Evolutionary conservation across 2,113 vertebrate genomes (phyloP).

Genomic region (Dromiciops gliroides): DNA sequence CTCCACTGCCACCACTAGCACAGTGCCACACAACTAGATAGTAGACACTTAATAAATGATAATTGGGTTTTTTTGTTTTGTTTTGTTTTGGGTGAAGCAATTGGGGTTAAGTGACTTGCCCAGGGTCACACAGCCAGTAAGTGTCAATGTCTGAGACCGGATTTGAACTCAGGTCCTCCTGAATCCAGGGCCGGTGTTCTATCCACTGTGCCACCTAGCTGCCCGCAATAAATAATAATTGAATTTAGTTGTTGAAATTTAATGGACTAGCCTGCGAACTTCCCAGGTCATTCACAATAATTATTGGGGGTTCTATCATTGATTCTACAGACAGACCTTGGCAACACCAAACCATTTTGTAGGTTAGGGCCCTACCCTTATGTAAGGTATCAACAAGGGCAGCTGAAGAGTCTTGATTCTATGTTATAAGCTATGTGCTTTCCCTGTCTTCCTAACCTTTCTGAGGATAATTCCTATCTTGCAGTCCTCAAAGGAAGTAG

Average conservation of each 20-base stretch:
- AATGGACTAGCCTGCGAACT: neutral
- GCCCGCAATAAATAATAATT: neutral
- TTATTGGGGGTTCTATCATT: conserved; percentile 9
- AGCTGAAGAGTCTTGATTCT: conserved; percentile 45
- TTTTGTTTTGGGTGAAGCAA: no score
- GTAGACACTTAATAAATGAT: neutral
- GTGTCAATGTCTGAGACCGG: no score
- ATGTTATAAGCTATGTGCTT: neutral
- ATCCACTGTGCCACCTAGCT: no score
- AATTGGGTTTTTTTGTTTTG: no score
- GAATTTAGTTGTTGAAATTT: neutral
- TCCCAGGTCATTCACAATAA: neutral
- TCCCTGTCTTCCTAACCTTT: neutral
- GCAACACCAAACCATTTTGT: neutral
- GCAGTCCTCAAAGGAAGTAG: conserved; percentile 36
- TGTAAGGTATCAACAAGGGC: neutral
- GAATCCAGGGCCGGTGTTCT: no score
- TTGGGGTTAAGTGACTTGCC: no score
- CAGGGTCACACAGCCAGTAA: no score
- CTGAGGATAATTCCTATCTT: no score
- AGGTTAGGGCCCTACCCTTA: neutral
- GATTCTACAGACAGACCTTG: neutral
- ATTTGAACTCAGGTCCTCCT: no score
- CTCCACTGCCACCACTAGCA: neutral
- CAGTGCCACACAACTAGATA: neutral